Conservation (phyloP, 1,140 invertebrate genomes). For the Agrilus planipennis region DNA sequence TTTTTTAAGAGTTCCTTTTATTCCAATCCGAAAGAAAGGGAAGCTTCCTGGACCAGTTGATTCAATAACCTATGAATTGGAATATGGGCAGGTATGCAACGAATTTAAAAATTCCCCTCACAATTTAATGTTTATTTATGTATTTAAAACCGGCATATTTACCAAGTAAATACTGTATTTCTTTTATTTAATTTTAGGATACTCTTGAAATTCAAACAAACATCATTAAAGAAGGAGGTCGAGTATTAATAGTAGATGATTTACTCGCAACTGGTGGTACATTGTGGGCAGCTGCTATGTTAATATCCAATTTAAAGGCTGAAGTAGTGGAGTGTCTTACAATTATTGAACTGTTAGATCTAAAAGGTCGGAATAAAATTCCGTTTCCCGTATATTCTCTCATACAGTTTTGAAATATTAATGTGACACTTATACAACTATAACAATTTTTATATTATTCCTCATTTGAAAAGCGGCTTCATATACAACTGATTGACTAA, state of each 20-base stretch:
- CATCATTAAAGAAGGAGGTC: constrained; percentile 51
- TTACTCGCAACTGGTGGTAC: constrained; percentile 88
- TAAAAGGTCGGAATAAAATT: constrained; percentile 45
- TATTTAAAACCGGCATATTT: neutral
- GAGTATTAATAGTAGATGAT: constrained; percentile 82
- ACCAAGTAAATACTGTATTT: constrained; percentile 5
- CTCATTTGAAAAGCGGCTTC: no score
- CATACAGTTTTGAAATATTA: constrained; percentile 8
- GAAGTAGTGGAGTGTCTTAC: constrained; percentile 62
- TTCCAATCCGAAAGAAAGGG: constrained; percentile 87
- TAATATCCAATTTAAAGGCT: constrained; percentile 53
- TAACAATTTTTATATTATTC: no score
- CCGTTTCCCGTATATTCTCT: constrained; percentile 6
- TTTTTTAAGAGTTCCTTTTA: constrained; percentile 69
- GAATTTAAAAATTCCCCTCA: constrained; percentile 12
- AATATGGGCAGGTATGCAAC: constrained; percentile 86
- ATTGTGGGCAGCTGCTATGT: constrained; percentile 57
- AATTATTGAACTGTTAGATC: constrained; percentile 63
- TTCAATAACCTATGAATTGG: constrained; percentile 59
- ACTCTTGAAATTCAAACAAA: constrained; percentile 73
- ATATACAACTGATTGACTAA: no score
- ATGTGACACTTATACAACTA: no score
- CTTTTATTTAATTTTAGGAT: constrained; percentile 48
- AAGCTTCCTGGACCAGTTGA: constrained; percentile 81
- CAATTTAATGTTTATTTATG: constrained; percentile 5